Percentiles rank a stretch among this genome's conserved stretches.
Evolutionary conservation across 2,113 vertebrate species (phyloP).

Genomic region (Aspidoscelis tigris): DNA sequence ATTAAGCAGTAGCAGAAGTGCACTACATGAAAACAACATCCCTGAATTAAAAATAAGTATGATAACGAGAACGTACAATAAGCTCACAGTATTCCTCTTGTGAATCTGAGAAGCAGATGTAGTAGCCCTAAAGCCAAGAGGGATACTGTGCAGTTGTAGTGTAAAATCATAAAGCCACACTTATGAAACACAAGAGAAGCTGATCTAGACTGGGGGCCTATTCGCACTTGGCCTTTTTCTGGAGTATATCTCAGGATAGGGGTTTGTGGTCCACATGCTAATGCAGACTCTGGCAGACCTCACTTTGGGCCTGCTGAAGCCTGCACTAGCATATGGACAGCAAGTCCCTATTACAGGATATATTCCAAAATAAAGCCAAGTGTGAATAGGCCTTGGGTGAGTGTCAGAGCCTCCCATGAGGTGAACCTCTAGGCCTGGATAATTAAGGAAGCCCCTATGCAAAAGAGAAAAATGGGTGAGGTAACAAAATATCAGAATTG

Average conservation of each 20-base stretch:
- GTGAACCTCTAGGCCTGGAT: not conserved
- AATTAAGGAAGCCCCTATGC: not conserved
- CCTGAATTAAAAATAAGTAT: slow-evolving; percentile 41
- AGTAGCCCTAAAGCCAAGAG: slow-evolving; percentile 10
- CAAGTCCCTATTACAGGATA: too few species aligned
- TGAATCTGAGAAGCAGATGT: not conserved
- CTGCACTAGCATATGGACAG: too few species aligned
- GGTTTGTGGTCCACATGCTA: too few species aligned
- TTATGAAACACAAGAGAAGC: not conserved
- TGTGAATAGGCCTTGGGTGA: too few species aligned
- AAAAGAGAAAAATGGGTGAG: not conserved
- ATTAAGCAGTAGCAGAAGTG: slow-evolving; percentile 11
- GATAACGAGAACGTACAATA: slow-evolving; percentile 4
- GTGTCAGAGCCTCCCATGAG: not conserved
- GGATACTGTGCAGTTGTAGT: slow-evolving; percentile 30
- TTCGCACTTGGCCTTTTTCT: too few species aligned
- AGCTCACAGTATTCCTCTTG: slow-evolving; percentile 30
- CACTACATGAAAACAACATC: slow-evolving; percentile 16
- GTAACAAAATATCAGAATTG: too few species aligned
- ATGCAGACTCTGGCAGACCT: too few species aligned
- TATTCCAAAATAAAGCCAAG: too few species aligned
- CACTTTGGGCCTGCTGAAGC: too few species aligned
- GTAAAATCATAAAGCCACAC: slow-evolving; percentile 32
- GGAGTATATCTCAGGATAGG: too few species aligned
- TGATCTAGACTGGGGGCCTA: not conserved